Conservation (phyloP, 2,113 vertebrate species). For the Salminus brasiliensis region DNA sequence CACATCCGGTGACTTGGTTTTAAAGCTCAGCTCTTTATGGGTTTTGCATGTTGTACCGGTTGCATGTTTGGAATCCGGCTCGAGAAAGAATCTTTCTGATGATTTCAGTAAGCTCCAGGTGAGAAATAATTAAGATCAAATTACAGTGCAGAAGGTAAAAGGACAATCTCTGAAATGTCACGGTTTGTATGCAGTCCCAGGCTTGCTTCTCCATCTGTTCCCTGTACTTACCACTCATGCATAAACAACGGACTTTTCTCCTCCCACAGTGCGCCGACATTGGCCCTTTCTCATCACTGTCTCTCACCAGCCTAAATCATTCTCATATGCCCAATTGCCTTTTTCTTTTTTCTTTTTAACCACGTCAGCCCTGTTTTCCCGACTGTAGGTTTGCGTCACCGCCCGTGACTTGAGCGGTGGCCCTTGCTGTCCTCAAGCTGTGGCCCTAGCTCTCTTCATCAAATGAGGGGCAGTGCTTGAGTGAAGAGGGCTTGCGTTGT, state of each 20-base stretch:
- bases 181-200: constrained; percentile 33
- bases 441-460: neutral
- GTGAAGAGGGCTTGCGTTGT: constrained; percentile 3
- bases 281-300: neutral
- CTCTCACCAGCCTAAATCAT: neutral
- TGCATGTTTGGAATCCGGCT: no score
- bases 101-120: neutral
- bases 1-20: no score
- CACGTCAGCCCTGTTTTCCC: neutral
- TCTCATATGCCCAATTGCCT: neutral
- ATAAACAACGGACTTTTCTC: constrained; percentile 17
- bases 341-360: neutral
- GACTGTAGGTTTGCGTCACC: neutral
- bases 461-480: neutral
- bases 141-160: constrained; percentile 24
- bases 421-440: neutral
- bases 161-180: constrained; percentile 35
- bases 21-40: no score
- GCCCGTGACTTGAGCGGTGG: neutral
- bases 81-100: neutral
- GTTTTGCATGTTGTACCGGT: no score
- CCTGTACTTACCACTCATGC: constrained; percentile 28
- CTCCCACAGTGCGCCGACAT: constrained; percentile 2
- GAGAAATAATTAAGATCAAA: neutral
- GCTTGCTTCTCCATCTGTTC: constrained; percentile 44